These are phyloP conservation scores for Drosophila tropicalis DNA, from an alignment of 1,140 invertebrate genomes.

Conservation along the genomic window DNA sequence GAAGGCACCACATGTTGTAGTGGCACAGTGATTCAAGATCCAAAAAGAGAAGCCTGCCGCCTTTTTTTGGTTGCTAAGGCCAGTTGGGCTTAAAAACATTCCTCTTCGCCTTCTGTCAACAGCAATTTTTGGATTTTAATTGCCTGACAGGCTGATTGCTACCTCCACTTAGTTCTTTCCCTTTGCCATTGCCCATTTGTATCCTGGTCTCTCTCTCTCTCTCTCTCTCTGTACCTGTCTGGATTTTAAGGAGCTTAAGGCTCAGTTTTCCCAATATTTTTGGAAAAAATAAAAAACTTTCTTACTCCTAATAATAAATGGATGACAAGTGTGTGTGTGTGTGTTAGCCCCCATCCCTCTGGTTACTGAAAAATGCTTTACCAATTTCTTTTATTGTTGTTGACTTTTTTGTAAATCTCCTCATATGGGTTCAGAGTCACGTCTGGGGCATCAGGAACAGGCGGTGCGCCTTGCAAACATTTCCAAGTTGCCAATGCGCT, in stretches of 20 bases:
- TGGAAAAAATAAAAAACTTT: background rate
- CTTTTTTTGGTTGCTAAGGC: background rate
- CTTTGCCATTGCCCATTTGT: background rate
- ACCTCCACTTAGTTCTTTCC: conserved; percentile 29
- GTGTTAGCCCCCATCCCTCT: conserved; percentile 12
- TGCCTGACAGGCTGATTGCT: conserved; percentile 60
- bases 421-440: conserved; percentile 58
- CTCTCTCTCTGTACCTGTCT: conserved; percentile 23
- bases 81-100: conserved; percentile 12
- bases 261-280: conserved; percentile 30
- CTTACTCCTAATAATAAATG: background rate
- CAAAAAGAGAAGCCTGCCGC: background rate
- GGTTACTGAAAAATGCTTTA: conserved; percentile 37
- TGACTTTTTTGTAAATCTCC: conserved; percentile 51
- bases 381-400: conserved; percentile 67
- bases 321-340: conserved; percentile 40
- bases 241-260: conserved; percentile 38
- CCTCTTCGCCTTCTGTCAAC: conserved; percentile 38
- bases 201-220: conserved; percentile 15
- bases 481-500: conserved; percentile 52
- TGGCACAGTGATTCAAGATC: conserved; percentile 32
- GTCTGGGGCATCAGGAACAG: conserved; percentile 72
- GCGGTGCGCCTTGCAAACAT: conserved; percentile 58
- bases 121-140: conserved; percentile 64
- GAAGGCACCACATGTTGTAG: conserved; percentile 29